Conservation (phyloP, 2,888 invertebrate species). For the Eupithecia pulchellata region DNA sequence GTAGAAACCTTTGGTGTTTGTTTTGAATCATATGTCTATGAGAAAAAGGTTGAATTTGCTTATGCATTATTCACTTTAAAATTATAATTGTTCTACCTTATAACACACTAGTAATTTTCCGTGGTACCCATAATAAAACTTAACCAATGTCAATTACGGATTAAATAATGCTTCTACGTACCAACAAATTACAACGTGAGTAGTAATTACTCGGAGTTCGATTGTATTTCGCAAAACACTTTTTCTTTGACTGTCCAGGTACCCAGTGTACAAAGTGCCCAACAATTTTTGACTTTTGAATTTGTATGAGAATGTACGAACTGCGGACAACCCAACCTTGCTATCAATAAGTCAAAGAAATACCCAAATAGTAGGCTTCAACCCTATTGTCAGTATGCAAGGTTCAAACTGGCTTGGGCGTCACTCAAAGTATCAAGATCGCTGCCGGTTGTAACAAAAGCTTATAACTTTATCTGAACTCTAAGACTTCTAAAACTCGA, state of each 20-base stretch:
- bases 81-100: not conserved
- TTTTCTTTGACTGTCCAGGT: too few relatives aligned
- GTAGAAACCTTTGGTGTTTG: not conserved
- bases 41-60: not conserved
- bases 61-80: not conserved
- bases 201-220: too few relatives aligned
- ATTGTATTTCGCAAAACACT: too few relatives aligned
- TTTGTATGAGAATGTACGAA: too few relatives aligned
- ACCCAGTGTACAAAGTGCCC: too few relatives aligned
- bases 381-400: not conserved
- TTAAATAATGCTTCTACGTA: too few relatives aligned
- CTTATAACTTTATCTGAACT: slow-evolving; percentile 27
- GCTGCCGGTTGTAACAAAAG: slow-evolving; percentile 13
- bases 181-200: too few relatives aligned
- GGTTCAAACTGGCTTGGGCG: not conserved
- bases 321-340: too few relatives aligned
- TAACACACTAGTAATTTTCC: not conserved
- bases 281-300: too few relatives aligned
- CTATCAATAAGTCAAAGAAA: too few relatives aligned
- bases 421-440: not conserved
- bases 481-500: slow-evolving; percentile 27
- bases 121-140: not conserved
- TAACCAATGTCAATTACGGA: not conserved
- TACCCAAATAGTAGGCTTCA: not conserved
- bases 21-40: not conserved